A percentile compares a stretch with the other conserved stretches of the same genome.
Conservation (phyloP, 2,113 vertebrate species). For the Phainopepla nitens region DNA sequence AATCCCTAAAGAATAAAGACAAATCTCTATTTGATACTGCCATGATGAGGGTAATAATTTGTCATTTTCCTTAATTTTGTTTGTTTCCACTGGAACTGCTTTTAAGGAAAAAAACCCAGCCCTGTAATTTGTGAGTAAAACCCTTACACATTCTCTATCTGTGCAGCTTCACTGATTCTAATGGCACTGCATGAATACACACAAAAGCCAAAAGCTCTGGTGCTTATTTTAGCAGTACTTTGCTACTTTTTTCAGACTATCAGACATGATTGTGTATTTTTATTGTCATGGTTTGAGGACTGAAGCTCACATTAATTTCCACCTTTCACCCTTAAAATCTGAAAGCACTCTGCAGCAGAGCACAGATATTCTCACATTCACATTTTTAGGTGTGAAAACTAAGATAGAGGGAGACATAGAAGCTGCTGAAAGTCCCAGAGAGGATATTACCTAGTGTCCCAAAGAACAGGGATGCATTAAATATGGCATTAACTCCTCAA, state of each 20-base stretch:
- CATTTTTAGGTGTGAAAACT: neutral
- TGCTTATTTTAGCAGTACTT: neutral
- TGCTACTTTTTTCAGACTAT: neutral
- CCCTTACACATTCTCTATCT: neutral
- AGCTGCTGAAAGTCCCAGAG: neutral
- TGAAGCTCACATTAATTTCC: neutral
- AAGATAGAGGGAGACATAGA: neutral
- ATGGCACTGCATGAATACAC: neutral
- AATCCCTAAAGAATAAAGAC: neutral
- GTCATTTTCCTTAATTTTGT: neutral
- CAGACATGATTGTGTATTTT: neutral
- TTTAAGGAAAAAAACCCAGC: neutral
- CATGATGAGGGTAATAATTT: neutral
- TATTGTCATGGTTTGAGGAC: neutral
- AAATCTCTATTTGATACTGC: neutral
- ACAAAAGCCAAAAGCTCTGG: neutral
- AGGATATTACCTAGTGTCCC: neutral
- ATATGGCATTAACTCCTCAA: neutral
- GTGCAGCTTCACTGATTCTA: neutral
- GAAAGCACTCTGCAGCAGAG: neutral
- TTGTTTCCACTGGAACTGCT: neutral
- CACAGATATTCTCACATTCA: neutral
- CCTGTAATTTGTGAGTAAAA: neutral
- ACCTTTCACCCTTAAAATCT: neutral
- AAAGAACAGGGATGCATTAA: neutral